Evolutionary conservation across 1,140 invertebrate genomes (phyloP), one percentile per base, ranked within the genome.

Genomic region (Varroa destructor): DNA sequence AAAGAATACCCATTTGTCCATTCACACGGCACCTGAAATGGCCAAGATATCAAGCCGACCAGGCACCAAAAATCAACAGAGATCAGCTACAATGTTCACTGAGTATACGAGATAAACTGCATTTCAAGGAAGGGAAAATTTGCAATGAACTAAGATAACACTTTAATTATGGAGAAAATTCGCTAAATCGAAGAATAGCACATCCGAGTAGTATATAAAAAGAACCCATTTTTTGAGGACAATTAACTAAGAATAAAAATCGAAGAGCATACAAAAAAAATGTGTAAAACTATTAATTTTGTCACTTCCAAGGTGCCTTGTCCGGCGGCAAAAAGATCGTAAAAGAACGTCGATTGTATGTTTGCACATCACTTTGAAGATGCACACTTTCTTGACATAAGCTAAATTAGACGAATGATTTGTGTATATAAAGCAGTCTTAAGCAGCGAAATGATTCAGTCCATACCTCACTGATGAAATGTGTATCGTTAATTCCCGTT

Each of bases 1-100:
- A 94, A 89, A 0, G 88, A 89, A 78, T 94, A 93, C 67, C 91
- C 91, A 85, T 93, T 95, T 67, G 90, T 93, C 80, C 73, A 86
- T 37, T 67, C 61, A 46, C 61, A 67, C 40, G 61, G 61, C 40
- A 67, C 61, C 61, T 67, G 14, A 67, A 67, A 67, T 46, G 37
- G 36, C 14, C 25, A 67, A 67, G 3, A 67, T 40, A 67, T 36
- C 46, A 46, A 8, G 6, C 6, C 12, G 14, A 67, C 10, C 12
- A 40, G 14, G 61, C 46, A 46, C 57, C 25, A 58, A 12, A 42
- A 58, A 42, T 3, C 12, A 36, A 58, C 25, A 37, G 6, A 42
- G 3, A 58, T 5, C 25, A 58, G 10, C 10, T n/a, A 12, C 55
- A 12, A 56, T 56, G 10, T n/a, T 12, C 55, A n/a, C 10, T 12